A percentile compares a stretch with the other conserved stretches of the same genome.
Evolutionary conservation across 2,113 vertebrate species (phyloP).

Genomic region (Gallinago undulata): DNA sequence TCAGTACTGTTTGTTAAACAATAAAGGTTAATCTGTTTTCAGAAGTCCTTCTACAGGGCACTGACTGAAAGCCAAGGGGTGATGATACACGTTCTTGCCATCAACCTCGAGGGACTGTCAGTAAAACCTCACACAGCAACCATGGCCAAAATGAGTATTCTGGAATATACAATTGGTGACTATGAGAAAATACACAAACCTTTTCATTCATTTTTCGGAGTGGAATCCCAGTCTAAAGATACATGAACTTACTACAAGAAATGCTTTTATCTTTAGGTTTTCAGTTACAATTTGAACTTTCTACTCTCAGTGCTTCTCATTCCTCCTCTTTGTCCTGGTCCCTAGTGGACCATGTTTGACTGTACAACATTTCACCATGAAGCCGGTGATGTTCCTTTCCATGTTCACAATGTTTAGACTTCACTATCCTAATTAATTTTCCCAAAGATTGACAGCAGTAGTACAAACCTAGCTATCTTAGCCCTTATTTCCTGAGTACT

Average conservation of each 20-base stretch:
- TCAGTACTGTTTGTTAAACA: neutral
- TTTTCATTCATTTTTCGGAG: neutral
- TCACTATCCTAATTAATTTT: neutral
- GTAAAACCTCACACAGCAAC: neutral
- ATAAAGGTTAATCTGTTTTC: neutral
- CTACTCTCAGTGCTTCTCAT: neutral
- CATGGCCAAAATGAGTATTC: neutral
- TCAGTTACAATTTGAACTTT: neutral
- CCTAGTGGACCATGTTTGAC: neutral
- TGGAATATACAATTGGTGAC: neutral
- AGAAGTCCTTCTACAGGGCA: accelerated
- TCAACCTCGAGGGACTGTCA: neutral
- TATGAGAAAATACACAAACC: neutral
- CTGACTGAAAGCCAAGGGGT: neutral
- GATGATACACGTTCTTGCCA: neutral
- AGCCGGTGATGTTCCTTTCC: neutral
- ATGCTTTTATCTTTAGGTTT: neutral
- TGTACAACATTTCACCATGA: neutral
- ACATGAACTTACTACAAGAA: neutral
- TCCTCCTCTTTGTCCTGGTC: neutral
- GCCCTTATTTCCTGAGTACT: neutral
- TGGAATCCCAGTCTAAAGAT: neutral
- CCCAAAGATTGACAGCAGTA: neutral
- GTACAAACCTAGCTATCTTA: neutral
- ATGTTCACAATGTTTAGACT: neutral